These are phyloP conservation scores for Crocallis elinguaria DNA, from an alignment of 2,888 invertebrate species.

Conservation along the genomic window DNA sequence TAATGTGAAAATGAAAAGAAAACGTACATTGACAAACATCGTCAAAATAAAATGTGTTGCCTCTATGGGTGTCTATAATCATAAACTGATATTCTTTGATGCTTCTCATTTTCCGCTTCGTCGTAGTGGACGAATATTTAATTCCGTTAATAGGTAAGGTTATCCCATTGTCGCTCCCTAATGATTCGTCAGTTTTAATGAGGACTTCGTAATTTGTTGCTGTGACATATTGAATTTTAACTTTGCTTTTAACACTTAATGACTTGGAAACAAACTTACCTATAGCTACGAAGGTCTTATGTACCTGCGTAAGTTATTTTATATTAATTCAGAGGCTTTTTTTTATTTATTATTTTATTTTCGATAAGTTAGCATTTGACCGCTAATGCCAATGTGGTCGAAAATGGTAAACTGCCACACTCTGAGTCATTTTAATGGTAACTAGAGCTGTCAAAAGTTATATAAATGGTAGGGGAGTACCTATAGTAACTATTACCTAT, in stretches of 20 bases:
- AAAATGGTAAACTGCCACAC: no score
- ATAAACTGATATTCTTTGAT: background rate
- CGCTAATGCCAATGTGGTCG: no score
- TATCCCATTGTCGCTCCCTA: slow-evolving; percentile 33
- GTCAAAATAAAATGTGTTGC: background rate
- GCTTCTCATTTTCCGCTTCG: background rate
- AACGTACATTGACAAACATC: no score
- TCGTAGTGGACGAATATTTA: slow-evolving; percentile 11
- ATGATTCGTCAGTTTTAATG: slow-evolving; percentile 41
- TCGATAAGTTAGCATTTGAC: no score
- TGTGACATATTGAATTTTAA: slow-evolving; percentile 22
- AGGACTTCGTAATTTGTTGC: slow-evolving; percentile 26
- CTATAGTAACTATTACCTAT: no score
- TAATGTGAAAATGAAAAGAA: no score
- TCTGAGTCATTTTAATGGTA: no score
- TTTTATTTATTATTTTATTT: no score
- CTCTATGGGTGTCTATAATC: no score
- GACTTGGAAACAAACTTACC: background rate
- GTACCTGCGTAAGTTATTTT: background rate
- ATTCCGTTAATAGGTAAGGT: slow-evolving; percentile 35
- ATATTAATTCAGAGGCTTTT: no score
- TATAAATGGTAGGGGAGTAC: no score
- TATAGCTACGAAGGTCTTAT: background rate
- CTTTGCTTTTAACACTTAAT: slow-evolving; percentile 19
- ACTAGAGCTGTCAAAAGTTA: no score